Conservation (phyloP, 2,797 vertebrate species). For the Astyanax mexicanus region DNA sequence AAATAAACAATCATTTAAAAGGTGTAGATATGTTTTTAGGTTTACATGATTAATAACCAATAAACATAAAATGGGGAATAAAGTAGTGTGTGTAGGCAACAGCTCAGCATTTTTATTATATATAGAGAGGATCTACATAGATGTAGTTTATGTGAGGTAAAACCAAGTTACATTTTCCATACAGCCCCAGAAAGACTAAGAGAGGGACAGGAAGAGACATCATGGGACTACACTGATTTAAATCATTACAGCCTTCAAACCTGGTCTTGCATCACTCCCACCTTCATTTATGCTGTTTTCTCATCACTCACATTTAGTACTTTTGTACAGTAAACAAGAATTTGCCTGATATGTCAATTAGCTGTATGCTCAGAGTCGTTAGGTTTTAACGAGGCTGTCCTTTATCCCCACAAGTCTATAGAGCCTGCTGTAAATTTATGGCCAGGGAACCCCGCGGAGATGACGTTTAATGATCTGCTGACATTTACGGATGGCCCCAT, state of each 20-base stretch:
- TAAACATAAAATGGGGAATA: too few relatives aligned
- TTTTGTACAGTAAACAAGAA: constrained; percentile 50
- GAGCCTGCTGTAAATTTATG: constrained; percentile 69
- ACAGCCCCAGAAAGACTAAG: too few relatives aligned
- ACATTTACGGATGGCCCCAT: constrained; percentile 76
- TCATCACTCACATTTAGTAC: constrained; percentile 19
- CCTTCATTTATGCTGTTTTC: constrained; percentile 1
- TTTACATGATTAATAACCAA: too few relatives aligned
- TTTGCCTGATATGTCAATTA: constrained; percentile 59
- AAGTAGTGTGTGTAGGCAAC: too few relatives aligned
- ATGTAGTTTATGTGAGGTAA: too few relatives aligned
- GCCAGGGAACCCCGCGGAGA: constrained; percentile 69
- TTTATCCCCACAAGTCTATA: constrained; percentile 12
- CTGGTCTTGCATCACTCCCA: background rate
- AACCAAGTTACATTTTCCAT: too few relatives aligned
- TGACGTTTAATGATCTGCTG: constrained; percentile 62
- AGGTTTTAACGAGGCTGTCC: constrained; percentile 46
- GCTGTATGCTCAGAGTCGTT: constrained; percentile 47
- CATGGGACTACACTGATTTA: background rate
- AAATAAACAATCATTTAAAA: too few relatives aligned
- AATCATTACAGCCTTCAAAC: background rate
- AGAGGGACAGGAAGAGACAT: too few relatives aligned
- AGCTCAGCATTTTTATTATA: too few relatives aligned
- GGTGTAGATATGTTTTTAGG: too few relatives aligned
- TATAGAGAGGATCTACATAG: too few relatives aligned